phyloP scores from a whole-genome alignment of 2,888 invertebrate species.

The Sphaerophoria rueppellii region DNA sequence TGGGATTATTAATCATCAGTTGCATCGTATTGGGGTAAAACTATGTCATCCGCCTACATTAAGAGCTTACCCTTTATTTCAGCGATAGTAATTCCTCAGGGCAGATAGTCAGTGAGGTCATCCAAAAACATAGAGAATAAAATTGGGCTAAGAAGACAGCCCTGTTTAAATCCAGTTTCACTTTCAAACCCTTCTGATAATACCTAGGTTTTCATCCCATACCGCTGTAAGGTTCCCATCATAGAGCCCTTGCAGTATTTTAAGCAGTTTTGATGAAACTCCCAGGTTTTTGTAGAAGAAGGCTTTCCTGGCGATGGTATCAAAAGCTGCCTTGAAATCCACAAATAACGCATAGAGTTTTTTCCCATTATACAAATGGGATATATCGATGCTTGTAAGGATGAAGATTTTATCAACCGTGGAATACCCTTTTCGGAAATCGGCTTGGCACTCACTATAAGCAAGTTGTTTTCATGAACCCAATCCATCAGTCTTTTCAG shows the following conservation, averaged over 20 bases:
- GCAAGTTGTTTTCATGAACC: too few species aligned
- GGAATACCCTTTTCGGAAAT: background rate
- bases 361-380: background rate
- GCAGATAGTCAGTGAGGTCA: background rate
- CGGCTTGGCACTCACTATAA: constrained; percentile 5
- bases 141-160: background rate
- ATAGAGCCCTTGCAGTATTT: background rate
- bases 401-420: constrained; percentile 2
- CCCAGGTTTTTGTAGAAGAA: too few species aligned
- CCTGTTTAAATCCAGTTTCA: background rate
- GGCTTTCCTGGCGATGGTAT: too few species aligned
- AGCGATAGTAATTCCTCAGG: background rate
- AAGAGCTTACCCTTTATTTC: too few species aligned
- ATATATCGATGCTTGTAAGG: constrained; percentile 3
- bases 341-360: background rate
- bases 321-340: constrained; percentile 1
- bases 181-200: background rate
- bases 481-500: constrained; percentile 6
- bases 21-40: too few species aligned
- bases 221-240: background rate
- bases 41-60: too few species aligned
- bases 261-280: too few species aligned
- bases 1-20: too few species aligned
- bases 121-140: background rate
- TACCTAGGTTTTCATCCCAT: background rate